These are phyloP conservation scores for Desmophyllum pertusum DNA, from an alignment of 92 coral and sea anemone species.

Conservation along the genomic window DNA sequence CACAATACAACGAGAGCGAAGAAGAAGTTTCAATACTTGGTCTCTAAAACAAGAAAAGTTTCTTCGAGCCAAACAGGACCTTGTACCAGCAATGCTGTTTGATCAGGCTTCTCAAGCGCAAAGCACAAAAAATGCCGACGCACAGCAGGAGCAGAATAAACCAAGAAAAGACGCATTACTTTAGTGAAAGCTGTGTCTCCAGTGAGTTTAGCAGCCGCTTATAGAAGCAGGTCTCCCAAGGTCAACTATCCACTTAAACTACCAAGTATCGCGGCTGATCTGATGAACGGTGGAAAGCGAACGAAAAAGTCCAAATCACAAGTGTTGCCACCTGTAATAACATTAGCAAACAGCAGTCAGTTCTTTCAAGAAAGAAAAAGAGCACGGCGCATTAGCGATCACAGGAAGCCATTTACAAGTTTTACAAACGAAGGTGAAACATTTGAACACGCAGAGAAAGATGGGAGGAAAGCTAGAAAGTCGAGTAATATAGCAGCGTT, in stretches of 20 bases:
- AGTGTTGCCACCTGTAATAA: slow-evolving; percentile 25
- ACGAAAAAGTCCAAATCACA: not conserved
- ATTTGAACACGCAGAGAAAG: not conserved
- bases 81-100: slow-evolving; percentile 56
- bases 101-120: slow-evolving; percentile 5
- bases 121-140: slow-evolving; percentile 2
- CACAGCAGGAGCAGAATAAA: not conserved
- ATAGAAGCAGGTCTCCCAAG: slow-evolving; percentile 32
- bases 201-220: slow-evolving; percentile 28
- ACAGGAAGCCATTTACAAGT: slow-evolving; percentile 5
- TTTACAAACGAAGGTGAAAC: not conserved
- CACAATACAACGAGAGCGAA: slow-evolving; percentile 79
- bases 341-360: slow-evolving; percentile 33
- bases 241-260: slow-evolving; percentile 17
- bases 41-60: slow-evolving; percentile 82
- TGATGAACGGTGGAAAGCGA: not conserved
- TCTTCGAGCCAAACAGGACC: slow-evolving; percentile 75
- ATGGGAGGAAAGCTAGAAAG: not conserved
- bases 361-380: slow-evolving; percentile 25
- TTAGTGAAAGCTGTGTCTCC: slow-evolving; percentile 56
- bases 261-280: not conserved
- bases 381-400: slow-evolving; percentile 21
- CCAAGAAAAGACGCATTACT: slow-evolving; percentile 36
- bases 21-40: slow-evolving; percentile 81
- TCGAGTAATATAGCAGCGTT: not conserved